Conservation (phyloP, 2,888 invertebrate genomes). For the Drosophila diplacantha region DNA sequence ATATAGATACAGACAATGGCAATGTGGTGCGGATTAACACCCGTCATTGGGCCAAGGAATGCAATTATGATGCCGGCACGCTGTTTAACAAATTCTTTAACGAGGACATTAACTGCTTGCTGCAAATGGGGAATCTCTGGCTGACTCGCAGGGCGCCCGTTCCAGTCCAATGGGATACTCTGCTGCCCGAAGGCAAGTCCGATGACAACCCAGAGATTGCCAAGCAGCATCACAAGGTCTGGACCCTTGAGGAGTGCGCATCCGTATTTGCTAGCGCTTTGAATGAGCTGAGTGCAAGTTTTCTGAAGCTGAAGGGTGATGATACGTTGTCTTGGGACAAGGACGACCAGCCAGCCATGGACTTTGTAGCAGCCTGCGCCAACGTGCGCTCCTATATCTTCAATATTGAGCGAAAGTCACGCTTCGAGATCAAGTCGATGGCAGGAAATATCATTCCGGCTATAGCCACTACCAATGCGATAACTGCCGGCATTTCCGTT, state of each 20-base stretch:
- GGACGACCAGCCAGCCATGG: slow-evolving; percentile 94
- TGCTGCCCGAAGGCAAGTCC: slow-evolving; percentile 78
- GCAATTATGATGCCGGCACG: slow-evolving; percentile 88
- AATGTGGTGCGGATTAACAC: slow-evolving; percentile 85
- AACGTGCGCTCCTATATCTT: slow-evolving; percentile 95
- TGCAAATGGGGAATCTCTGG: slow-evolving; percentile 98
- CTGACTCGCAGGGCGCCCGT: slow-evolving; percentile 90
- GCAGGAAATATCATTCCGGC: slow-evolving; percentile 99
- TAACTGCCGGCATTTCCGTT: slow-evolving; percentile 97
- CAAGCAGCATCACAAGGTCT: slow-evolving; percentile 85
- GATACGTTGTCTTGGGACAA: slow-evolving; percentile 94
- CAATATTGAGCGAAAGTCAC: slow-evolving; percentile 89
- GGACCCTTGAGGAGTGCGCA: slow-evolving; percentile 87
- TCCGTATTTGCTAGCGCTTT: slow-evolving; percentile 85
- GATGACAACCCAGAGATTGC: slow-evolving; percentile 69
- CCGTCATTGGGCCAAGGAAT: slow-evolving; percentile 91
- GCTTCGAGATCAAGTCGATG: slow-evolving; percentile 98
- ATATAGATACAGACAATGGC: slow-evolving; percentile 75
- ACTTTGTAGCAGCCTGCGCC: slow-evolving; percentile 97
- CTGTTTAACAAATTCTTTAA: slow-evolving; percentile 95
- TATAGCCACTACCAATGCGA: slow-evolving; percentile 98
- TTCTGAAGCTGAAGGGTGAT: slow-evolving; percentile 79
- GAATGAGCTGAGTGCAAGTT: slow-evolving; percentile 81
- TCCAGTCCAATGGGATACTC: slow-evolving; percentile 85
- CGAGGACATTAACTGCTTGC: slow-evolving; percentile 95